Evolutionary conservation across 2,113 vertebrate species (phyloP), one percentile per base, ranked within the genome.

Genomic region (Actinemys pallida): DNA sequence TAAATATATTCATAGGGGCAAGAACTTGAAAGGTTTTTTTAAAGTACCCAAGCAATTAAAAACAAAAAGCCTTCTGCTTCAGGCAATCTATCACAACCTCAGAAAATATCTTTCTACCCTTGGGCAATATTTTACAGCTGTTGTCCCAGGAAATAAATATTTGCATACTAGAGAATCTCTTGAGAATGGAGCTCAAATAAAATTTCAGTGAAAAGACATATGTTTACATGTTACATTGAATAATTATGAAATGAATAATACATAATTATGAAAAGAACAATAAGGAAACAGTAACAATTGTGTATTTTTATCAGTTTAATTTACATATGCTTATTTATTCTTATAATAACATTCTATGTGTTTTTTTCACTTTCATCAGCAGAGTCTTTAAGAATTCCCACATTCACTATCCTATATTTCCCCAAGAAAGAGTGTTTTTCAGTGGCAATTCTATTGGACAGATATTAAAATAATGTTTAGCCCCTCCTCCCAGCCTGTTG

Each of bases 341-440:
- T 0, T 47, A 59, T 69, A 69, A 69, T n/a, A n/a, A 19, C 29
- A 35, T 62, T 62, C 6, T 16, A 35, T 65, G 49, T 82, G 45
- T 22, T 57, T 27, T 20, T 57, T 57, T 62, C 35, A 87, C 49
- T 53, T 72, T 86, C 0, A 10, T 22, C 62, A 90, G 79, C 62
- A 92, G 50, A 17, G 81, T 81, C 83, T 93, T 50, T 90, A 86
- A 92, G 62, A 88, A 93, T 93, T 88, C 91, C 89, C 24, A 24
- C 8, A 89, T 56, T 45, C 24, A 0, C 65, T 84, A 29, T 25
- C 4, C 75, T 47, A 27, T 2, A 1, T 62, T 39, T 83, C 3
- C 62, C 35, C 65, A 69, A 19, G 35, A 35, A 69, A 69, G 65
- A 69, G 8, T 39, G 62, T 69, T 9, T 69, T 69, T 69, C 65